A percentile compares a stretch with the other conserved stretches of the same genome.
phyloP scores from a whole-genome alignment of 2,797 vertebrate species.

The Phrynocephalus forsythii region DNA sequence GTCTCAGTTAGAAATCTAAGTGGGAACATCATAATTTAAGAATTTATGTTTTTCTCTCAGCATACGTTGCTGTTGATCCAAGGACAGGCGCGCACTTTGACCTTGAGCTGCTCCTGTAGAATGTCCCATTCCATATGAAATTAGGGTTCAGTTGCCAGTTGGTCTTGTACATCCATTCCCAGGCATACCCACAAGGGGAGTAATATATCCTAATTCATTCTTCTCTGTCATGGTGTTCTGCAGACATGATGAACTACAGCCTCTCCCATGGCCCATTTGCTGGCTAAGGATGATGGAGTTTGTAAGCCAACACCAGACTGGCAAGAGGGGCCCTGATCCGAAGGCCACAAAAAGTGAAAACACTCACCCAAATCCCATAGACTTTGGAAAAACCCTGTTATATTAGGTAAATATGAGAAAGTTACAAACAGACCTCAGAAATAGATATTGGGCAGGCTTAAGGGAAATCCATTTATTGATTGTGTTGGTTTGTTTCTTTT shows the following conservation, averaged over 20 bases:
- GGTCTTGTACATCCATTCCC: background rate
- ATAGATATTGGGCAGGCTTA: background rate
- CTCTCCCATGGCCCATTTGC: background rate
- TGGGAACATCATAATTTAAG: background rate
- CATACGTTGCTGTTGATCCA: too few relatives aligned
- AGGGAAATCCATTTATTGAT: too few relatives aligned
- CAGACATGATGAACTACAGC: background rate
- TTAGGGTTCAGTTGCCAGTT: background rate
- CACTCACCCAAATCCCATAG: background rate
- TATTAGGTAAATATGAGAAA: background rate
- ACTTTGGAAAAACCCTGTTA: background rate
- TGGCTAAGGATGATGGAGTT: background rate
- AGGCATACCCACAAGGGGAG: too few relatives aligned
- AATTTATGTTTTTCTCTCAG: background rate
- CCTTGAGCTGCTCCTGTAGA: too few relatives aligned
- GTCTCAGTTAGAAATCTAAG: conserved; percentile 4
- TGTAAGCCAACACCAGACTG: background rate
- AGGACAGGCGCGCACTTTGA: background rate
- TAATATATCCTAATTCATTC: background rate
- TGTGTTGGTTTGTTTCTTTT: too few relatives aligned
- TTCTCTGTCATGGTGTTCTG: background rate
- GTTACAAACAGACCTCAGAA: background rate
- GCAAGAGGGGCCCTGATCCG: background rate
- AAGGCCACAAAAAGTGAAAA: background rate
- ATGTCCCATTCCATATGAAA: background rate